Base-by-base conservation (phyloP, 1,140 invertebrate species). In the Chelonus insularis region DNA sequence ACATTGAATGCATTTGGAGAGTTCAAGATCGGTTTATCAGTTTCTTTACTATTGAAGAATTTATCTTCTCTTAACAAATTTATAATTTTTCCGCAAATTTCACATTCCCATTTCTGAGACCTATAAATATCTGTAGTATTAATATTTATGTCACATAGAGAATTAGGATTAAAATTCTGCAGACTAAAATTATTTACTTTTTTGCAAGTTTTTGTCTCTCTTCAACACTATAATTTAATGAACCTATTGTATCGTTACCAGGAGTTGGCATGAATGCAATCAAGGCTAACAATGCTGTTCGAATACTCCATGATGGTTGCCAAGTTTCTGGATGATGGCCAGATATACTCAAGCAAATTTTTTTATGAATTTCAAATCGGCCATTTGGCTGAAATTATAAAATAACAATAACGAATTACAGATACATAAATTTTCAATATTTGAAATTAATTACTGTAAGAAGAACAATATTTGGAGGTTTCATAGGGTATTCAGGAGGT, bases 271-370 rank as follows among this genome's bases (percentile, higher is more conserved):
- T 96, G 76, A 98, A 98, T 7, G 92, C 91, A 67, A 97, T 96
- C 16, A 98, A 83, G 16, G 95, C 96, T 47, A 97, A 79, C 29
- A 98, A 78, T 29, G 95, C 95, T 47, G 96, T 98, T 59, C 96
- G 85, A 63, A 98, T 96, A 43, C 94, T 96, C 96, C 95, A 98
- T 11, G 93, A 95, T 43, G 95, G 95, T 71, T 95, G 92, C 96
- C 96, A 98, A 11, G 93, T 95, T 80, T 98, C 96, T 11, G 96
- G 96, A 82, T 98, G 96, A 82, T 97, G 89, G n/a, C 94, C 94
- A 67, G 95, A 97, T 69, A 98, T 98, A 65, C 93, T 96, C 39
- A 98, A 81, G 78, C 96, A 98, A 73, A 98, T 97, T 80, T 98
- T 97, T 78, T 94, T 96, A 70, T 95, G 93, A 1, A 87, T 86